Evolutionary conservation across 1,140 invertebrate species (phyloP), one percentile per base, ranked within the genome.

Genomic region (Drosophila trapezifrons): DNA sequence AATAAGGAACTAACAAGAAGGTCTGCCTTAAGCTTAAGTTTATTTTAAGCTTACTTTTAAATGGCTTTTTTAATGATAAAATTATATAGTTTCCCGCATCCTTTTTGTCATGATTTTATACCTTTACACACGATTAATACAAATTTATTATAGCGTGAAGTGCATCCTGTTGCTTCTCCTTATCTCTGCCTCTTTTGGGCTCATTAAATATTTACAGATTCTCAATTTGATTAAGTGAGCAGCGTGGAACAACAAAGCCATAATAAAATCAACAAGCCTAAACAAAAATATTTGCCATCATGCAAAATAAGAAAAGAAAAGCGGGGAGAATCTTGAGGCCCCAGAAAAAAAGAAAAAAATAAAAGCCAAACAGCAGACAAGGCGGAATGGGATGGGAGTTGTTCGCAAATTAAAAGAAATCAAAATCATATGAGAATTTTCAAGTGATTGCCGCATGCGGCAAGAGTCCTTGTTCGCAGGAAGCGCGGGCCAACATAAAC

Each of bases 401-500:
- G 40, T 25, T 52, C 42, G 52, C 76, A 87, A 87, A 87, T 87
- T 87, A 89, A 87, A 87, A 87, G 72, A 87, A 87, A 89, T 87
- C 83, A 87, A 87, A 87, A 89, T 89, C 84, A 80, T 76, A 87
- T 87, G 72, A 87, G 79, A 70, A 81, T 85, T 85, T 85, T 85
- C 82, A 85, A 86, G 83, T 67, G 72, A 77, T 73, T 74, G 84
- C 74, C 65, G 75, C 46, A 40, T 70, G 66, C 40, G 55, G 38
- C 37, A 55, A 38, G 54, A 56, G 49, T 57, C 55, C 45, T 59
- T 76, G 65, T 65, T 58, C 49, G 59, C 76, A 76, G 62, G 66
- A 65, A 65, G 65, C 78, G 70, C 65, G 47, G 66, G 79, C 78
- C 81, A 86, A 89, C 76, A 89, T 87, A 87, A 87, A 87, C 84